Conservation (phyloP, 2,888 invertebrate genomes). For the Pyralis farinalis region DNA sequence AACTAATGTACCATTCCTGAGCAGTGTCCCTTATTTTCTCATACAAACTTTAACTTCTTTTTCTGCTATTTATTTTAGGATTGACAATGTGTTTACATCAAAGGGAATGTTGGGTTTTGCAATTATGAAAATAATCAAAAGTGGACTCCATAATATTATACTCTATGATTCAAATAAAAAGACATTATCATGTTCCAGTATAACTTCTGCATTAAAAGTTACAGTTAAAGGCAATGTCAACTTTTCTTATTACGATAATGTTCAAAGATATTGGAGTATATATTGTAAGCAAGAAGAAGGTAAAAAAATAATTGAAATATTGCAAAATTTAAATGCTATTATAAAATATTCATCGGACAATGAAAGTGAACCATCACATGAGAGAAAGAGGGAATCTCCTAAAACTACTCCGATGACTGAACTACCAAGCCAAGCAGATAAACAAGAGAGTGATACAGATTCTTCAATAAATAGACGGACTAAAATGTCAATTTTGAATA, state of each 20-base stretch:
- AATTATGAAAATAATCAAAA: slow-evolving; percentile 49
- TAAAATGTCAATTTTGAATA: slow-evolving; percentile 58
- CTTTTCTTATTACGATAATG: slow-evolving; percentile 60
- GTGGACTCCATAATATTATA: slow-evolving; percentile 44
- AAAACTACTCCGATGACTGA: slow-evolving; percentile 12
- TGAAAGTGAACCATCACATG: slow-evolving; percentile 28
- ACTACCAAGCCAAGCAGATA: slow-evolving; percentile 23
- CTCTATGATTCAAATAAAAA: slow-evolving; percentile 63
- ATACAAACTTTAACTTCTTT: too few relatives aligned
- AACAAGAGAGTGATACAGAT: slow-evolving; percentile 63
- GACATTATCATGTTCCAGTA: slow-evolving; percentile 48
- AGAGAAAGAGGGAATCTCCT: slow-evolving; percentile 17
- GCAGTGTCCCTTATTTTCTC: too few relatives aligned
- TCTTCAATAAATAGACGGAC: slow-evolving; percentile 51
- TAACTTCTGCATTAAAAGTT: slow-evolving; percentile 42
- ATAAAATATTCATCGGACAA: slow-evolving; percentile 31
- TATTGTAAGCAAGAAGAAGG: slow-evolving; percentile 47
- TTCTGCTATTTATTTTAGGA: slow-evolving; percentile 44
- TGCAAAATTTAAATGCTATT: slow-evolving; percentile 37
- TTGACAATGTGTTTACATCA: slow-evolving; percentile 42
- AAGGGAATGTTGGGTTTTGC: slow-evolving; percentile 67
- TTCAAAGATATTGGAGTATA: slow-evolving; percentile 58
- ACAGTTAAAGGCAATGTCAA: slow-evolving; percentile 48
- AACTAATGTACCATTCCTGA: too few relatives aligned
- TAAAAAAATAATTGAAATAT: slow-evolving; percentile 38